phyloP scores from a whole-genome alignment of 2,888 invertebrate genomes.

The Poecilus cupreus region DNA sequence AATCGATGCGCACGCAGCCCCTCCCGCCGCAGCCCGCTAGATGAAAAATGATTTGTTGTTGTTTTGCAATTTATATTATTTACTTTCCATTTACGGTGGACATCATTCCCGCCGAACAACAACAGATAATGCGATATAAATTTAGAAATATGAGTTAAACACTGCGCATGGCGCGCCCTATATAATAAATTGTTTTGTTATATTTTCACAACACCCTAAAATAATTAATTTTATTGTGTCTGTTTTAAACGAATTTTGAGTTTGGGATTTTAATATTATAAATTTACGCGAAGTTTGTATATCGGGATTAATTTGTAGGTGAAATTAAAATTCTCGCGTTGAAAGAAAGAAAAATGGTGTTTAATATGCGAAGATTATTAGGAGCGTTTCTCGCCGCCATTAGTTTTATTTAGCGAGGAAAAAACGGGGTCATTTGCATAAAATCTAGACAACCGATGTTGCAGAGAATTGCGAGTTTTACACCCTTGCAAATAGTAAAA shows the following conservation, averaged over 20 bases:
- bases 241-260: no score
- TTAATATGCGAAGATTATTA: constrained; percentile 14
- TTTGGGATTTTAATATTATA: not conserved
- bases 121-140: constrained; percentile 22
- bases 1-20: not conserved
- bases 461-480: no score
- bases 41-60: constrained; percentile 58
- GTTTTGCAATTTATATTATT: constrained; percentile 57
- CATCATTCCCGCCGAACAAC: not conserved
- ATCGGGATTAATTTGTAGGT: constrained; percentile 1
- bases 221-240: not conserved
- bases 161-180: not conserved
- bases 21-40: not conserved
- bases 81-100: constrained; percentile 48
- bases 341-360: not conserved
- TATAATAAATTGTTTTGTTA: not conserved
- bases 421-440: not conserved
- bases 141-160: constrained; percentile 24
- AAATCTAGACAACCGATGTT: not conserved
- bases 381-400: not conserved
- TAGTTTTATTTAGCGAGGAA: constrained; percentile 12
- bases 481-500: no score
- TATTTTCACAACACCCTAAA: no score
- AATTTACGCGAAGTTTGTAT: not conserved
- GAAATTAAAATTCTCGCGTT: not conserved